Conservation (phyloP, 2,888 invertebrate genomes). For the Rhogogaster chlorosoma region DNA sequence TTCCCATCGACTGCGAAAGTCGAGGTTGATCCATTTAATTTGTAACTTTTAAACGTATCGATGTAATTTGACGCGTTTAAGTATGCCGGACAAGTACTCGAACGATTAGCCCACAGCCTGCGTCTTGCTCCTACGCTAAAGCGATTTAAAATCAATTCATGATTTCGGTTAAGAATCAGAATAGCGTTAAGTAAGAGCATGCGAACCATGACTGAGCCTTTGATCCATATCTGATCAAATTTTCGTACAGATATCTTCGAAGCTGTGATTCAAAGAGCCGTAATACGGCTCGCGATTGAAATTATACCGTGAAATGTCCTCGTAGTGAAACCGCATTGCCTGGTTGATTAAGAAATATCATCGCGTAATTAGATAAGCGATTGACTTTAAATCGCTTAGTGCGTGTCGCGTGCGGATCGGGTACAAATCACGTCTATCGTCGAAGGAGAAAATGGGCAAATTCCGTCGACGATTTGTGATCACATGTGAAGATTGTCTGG, state of each 20-base stretch:
- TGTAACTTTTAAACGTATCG: constrained; percentile 39
- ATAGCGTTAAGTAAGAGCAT: constrained; percentile 30
- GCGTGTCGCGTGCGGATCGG: constrained; percentile 46
- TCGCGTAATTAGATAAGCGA: constrained; percentile 71
- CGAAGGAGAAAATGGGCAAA: constrained; percentile 17
- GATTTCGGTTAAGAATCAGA: constrained; percentile 17
- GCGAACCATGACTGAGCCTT: background rate
- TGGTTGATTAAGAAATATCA: constrained; percentile 72
- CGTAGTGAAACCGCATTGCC: background rate
- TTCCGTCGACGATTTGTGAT: background rate
- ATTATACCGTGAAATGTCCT: background rate
- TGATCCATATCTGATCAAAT: background rate
- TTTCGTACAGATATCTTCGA: background rate
- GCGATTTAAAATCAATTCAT: constrained; percentile 27
- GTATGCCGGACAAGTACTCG: background rate
- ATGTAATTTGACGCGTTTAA: constrained; percentile 50
- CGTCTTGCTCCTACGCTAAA: background rate
- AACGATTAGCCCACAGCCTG: constrained; percentile 45
- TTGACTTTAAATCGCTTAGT: constrained; percentile 64
- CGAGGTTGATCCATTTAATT: constrained; percentile 43
- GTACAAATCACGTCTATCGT: background rate
- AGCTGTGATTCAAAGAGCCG: background rate
- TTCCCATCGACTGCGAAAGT: constrained; percentile 50
- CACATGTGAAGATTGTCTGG: background rate
- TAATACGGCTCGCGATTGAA: background rate